A percentile compares a stretch with the other conserved stretches of the same genome.
These are phyloP conservation scores for Apocheima hispidaria DNA, from an alignment of 2,888 invertebrate species.

Conservation along the genomic window DNA sequence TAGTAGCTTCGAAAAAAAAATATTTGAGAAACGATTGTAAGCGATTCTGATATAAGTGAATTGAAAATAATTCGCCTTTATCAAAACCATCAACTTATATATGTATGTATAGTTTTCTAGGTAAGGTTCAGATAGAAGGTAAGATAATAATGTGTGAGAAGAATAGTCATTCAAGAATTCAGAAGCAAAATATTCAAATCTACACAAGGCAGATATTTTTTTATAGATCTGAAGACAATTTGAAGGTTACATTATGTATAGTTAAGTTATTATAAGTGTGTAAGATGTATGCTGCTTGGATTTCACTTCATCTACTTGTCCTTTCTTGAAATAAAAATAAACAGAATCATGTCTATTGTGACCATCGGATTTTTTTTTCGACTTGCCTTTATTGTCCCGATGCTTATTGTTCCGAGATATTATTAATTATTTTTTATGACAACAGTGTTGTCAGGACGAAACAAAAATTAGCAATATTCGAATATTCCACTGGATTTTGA, in stretches of 20 bases:
- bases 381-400: too few relatives aligned
- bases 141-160: background rate
- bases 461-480: too few relatives aligned
- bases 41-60: background rate
- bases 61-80: background rate
- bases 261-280: background rate
- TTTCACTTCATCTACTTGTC: constrained; percentile 24
- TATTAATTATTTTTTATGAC: too few relatives aligned
- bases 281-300: constrained; percentile 4
- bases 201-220: constrained; percentile 33
- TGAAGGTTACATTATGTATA: constrained; percentile 5
- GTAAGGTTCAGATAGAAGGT: constrained; percentile 5
- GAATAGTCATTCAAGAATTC: constrained; percentile 6
- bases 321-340: constrained; percentile 33
- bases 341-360: constrained; percentile 12
- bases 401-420: too few relatives aligned
- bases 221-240: constrained; percentile 5
- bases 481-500: too few relatives aligned
- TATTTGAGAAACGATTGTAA: background rate
- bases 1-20: constrained; percentile 1
- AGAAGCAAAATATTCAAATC: background rate
- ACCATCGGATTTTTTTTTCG: too few relatives aligned
- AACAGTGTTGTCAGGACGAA: too few relatives aligned
- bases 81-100: background rate
- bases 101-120: background rate